Conservation (phyloP, 37 sponge, comb jelly and placozoan species). For the Aphrocallistes beatrix region DNA sequence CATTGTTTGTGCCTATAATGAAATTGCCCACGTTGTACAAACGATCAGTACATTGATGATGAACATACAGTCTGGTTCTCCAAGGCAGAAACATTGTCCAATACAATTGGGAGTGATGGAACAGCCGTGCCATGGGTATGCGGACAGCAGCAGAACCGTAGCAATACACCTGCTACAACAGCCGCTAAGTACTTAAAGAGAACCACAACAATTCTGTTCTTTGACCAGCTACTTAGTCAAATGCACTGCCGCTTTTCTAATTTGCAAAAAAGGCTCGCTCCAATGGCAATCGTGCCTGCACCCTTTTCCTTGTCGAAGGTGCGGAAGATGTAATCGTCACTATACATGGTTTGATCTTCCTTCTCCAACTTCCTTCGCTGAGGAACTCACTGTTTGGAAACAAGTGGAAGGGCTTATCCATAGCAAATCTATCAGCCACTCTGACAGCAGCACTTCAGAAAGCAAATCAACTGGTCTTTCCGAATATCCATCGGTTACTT, state of each 20-base stretch:
- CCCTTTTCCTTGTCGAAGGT: neutral
- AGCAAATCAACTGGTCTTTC: conserved; percentile 18
- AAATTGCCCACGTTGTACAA: no score
- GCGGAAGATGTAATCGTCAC: neutral
- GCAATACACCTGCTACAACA: neutral
- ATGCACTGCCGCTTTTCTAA: neutral
- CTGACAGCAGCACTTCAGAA: neutral
- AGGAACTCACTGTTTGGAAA: neutral
- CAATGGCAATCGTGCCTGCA: neutral
- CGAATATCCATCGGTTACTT: conserved; percentile 31
- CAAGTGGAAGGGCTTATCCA: neutral
- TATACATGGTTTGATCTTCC: neutral
- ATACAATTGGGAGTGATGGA: neutral
- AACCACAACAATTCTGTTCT: neutral
- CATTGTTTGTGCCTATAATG: no score
- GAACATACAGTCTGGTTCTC: no score
- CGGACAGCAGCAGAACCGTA: neutral
- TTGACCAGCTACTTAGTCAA: neutral
- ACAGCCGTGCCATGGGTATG: neutral
- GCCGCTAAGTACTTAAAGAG: neutral
- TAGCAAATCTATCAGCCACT: neutral
- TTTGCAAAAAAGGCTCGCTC: neutral
- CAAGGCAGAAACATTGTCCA: no score
- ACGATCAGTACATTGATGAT: no score
- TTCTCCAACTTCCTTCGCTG: neutral